These are phyloP conservation scores for Petrolisthes manimaculis DNA, from an alignment of 2,888 invertebrate genomes.

Conservation along the genomic window DNA sequence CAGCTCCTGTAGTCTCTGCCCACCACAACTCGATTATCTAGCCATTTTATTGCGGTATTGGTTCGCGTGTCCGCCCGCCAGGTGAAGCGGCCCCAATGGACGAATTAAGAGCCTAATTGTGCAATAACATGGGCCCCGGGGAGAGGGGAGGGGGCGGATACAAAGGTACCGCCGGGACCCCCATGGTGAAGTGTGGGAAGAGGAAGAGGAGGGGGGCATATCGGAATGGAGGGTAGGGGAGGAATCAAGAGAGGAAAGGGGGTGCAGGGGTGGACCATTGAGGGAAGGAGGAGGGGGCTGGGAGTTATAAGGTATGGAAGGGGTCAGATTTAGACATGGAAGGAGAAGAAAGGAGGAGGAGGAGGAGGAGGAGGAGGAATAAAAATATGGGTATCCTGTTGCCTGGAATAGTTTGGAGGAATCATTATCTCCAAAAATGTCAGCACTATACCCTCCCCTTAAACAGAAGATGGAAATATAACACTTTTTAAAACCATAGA, in stretches of 20 bases:
- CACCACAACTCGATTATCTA: constrained; percentile 39
- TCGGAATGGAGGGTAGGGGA: not conserved
- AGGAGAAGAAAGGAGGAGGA: not conserved
- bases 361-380: not conserved
- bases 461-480: not conserved
- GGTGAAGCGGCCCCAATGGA: not conserved
- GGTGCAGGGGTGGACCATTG: not conserved
- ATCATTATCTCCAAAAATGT: too few species aligned
- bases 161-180: constrained; percentile 5
- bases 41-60: constrained; percentile 42
- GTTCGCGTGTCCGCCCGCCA: constrained; percentile 24
- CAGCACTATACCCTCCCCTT: too few species aligned
- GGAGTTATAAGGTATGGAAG: not conserved
- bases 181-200: not conserved
- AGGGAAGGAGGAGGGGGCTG: not conserved
- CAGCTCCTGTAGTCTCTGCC: not conserved
- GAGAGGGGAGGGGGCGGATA: constrained; percentile 19
- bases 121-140: constrained; percentile 33
- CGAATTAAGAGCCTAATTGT: constrained; percentile 53
- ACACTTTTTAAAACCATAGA: not conserved
- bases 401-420: too few species aligned
- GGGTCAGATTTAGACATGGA: not conserved
- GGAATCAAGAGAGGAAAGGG: not conserved
- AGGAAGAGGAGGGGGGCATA: not conserved
- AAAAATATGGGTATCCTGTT: too few species aligned